Conservation (phyloP, 2,797 vertebrate genomes). For the Apodemus agrarius region DNA sequence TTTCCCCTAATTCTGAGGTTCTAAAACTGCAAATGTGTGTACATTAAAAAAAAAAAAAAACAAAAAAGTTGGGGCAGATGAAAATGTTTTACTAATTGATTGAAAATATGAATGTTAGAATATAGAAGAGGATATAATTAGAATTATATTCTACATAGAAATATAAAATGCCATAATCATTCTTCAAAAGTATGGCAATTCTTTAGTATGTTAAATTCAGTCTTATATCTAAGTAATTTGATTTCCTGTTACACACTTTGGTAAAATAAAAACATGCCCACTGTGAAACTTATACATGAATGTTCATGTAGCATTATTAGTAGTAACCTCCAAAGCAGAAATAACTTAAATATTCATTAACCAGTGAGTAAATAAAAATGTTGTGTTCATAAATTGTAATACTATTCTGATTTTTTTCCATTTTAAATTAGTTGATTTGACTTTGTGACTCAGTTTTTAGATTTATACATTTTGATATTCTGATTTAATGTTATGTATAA, state of each 20-base stretch:
- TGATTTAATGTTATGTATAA: neutral
- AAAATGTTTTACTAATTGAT: neutral
- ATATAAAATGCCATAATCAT: neutral
- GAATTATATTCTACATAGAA: conserved; percentile 21
- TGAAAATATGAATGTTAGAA: neutral
- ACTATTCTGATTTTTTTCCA: neutral
- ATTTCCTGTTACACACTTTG: neutral
- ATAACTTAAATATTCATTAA: neutral
- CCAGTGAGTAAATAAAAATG: neutral
- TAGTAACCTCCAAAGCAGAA: neutral
- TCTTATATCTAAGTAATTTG: neutral
- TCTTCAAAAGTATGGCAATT: neutral
- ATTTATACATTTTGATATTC: neutral
- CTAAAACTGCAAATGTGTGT: neutral
- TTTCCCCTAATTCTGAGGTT: neutral
- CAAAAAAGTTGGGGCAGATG: neutral
- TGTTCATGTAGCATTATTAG: neutral
- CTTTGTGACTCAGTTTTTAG: neutral
- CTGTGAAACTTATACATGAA: neutral
- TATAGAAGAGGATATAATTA: neutral
- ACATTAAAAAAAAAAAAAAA: neutral
- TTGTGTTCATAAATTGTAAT: neutral
- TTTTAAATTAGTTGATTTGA: neutral
- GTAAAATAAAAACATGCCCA: neutral
- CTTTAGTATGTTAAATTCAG: conserved; percentile 15